Evolutionary conservation across 37 sponge, comb jelly and placozoan species (phyloP).

Genomic region (Aplysina aerophoba): DNA sequence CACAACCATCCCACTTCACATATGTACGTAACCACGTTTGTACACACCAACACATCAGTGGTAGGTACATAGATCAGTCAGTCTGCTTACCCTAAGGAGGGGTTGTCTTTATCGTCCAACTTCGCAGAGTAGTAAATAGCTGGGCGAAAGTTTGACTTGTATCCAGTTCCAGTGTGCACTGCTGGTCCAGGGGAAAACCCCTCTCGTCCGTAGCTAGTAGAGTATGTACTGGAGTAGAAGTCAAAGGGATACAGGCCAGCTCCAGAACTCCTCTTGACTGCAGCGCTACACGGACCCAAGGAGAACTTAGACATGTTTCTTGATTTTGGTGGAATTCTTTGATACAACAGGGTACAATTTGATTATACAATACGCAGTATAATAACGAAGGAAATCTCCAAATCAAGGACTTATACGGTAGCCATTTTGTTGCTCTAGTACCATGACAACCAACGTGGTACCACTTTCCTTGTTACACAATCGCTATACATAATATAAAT

Average conservation of each 20-base stretch:
- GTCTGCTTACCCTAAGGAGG: conserved; percentile 76
- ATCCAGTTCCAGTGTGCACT: conserved; percentile 85
- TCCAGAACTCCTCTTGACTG: conserved; percentile 73
- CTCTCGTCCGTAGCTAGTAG: conserved; percentile 54
- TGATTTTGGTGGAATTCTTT: too few species aligned
- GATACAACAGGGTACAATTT: too few species aligned
- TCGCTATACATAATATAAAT: too few species aligned
- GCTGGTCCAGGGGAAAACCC: conserved; percentile 37
- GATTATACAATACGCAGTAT: too few species aligned
- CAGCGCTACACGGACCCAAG: conserved; percentile 68
- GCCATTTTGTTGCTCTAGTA: too few species aligned
- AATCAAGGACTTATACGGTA: too few species aligned
- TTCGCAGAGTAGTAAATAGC: conserved; percentile 77
- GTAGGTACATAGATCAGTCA: not conserved
- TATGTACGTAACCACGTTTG: not conserved
- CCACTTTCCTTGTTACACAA: too few species aligned
- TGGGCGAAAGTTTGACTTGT: conserved; percentile 89
- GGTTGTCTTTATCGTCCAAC: conserved; percentile 83
- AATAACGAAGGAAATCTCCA: too few species aligned
- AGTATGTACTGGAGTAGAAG: conserved; percentile 94
- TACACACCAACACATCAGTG: not conserved
- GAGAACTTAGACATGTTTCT: conserved; percentile 57
- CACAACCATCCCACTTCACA: not conserved
- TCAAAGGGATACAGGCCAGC: conserved; percentile 55
- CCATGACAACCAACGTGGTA: too few species aligned